Evolutionary conservation across 2,113 vertebrate genomes (phyloP).

Genomic region (Silurus asotus): DNA sequence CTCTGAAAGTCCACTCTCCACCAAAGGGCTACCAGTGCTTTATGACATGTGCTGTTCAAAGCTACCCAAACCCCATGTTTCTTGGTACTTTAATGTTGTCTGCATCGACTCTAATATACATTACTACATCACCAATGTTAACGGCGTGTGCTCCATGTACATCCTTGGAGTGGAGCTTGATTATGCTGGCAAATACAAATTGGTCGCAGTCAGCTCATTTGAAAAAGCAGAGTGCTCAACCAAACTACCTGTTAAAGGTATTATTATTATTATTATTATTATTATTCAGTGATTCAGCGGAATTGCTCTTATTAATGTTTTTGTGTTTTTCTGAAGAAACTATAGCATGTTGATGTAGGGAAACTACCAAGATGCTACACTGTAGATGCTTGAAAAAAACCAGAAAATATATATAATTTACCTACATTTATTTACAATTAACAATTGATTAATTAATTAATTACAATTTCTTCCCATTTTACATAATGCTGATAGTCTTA

Average conservation of each 20-base stretch:
- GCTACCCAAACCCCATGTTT: conserved; percentile 76
- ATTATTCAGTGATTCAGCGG: neutral
- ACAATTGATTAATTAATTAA: too few species aligned
- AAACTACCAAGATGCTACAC: conserved; percentile 26
- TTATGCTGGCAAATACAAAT: conserved; percentile 80
- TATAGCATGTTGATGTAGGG: neutral
- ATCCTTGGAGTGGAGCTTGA: conserved; percentile 70
- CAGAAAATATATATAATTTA: neutral
- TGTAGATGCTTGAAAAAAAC: neutral
- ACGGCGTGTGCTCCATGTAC: conserved; percentile 84
- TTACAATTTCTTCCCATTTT: neutral
- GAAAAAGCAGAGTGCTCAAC: conserved; percentile 78
- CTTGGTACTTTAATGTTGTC: conserved; percentile 80
- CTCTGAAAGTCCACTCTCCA: conserved; percentile 79
- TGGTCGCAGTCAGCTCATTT: conserved; percentile 76
- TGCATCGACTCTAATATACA: conserved; percentile 74
- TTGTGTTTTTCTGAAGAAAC: conserved; percentile 40
- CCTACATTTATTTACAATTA: conserved; percentile 4
- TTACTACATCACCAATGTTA: conserved; percentile 79
- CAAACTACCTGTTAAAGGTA: conserved; percentile 79
- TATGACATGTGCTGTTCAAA: conserved; percentile 86
- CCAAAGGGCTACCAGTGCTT: conserved; percentile 78
- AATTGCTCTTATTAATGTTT: neutral
- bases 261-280: conserved; percentile 10
- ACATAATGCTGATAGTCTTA: neutral